Evolutionary conservation across 1,140 invertebrate genomes (phyloP).

Genomic region (Pseudomyrmex concolor): DNA sequence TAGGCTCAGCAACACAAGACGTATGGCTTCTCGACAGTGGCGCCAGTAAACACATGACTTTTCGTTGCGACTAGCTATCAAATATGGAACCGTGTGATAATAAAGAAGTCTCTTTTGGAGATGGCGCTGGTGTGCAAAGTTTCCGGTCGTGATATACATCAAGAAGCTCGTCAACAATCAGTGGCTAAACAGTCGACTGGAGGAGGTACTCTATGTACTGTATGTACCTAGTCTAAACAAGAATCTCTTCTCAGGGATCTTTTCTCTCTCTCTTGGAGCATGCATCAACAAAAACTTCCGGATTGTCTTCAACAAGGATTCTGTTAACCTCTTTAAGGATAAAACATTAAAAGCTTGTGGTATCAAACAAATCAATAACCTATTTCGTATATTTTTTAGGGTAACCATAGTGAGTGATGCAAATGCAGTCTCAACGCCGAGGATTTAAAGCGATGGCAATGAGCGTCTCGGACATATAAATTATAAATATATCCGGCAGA

Average conservation of each 20-base stretch:
- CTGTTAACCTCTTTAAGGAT: not conserved
- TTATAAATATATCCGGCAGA: not conserved
- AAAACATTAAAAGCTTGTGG: not conserved
- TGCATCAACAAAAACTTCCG: slow-evolving; percentile 31
- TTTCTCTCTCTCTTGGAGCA: slow-evolving; percentile 66
- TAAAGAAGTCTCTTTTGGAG: slow-evolving; percentile 55
- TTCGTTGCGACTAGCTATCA: slow-evolving; percentile 35
- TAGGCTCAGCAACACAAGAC: not conserved
- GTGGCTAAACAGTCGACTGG: slow-evolving; percentile 44
- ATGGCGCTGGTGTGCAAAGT: slow-evolving; percentile 56
- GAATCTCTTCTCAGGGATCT: too few relatives aligned
- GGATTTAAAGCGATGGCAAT: not conserved
- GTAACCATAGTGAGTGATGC: not conserved
- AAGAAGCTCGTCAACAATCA: slow-evolving; percentile 43
- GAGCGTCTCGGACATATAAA: slow-evolving; percentile 1
- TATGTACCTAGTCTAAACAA: slow-evolving; percentile 63
- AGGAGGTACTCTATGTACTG: slow-evolving; percentile 70
- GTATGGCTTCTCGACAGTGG: slow-evolving; percentile 53
- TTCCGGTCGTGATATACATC: slow-evolving; percentile 41
- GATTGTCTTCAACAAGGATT: not conserved
- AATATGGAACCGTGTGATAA: not conserved
- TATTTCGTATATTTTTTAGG: not conserved
- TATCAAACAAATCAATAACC: not conserved
- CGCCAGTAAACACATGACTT: slow-evolving; percentile 53
- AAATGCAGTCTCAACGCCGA: not conserved